Evolutionary conservation across 1,140 invertebrate genomes (phyloP), one percentile per base, ranked within the genome.

Genomic region (Sitobion miscanthi): DNA sequence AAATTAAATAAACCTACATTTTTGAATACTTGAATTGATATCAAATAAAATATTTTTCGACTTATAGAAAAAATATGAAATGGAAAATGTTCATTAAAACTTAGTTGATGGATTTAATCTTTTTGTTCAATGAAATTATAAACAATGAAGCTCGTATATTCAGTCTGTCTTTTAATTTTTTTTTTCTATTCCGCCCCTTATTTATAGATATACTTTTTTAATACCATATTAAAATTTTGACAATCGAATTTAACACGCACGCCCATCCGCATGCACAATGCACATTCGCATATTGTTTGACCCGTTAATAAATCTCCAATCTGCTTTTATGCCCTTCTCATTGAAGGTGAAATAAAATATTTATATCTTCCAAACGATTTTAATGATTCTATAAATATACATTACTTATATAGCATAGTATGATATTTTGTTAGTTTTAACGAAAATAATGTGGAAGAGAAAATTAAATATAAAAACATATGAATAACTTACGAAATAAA

Each of bases 181-280:
- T 57, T 77, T 77, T 69, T 11, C 57, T 62, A 62, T 62, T 62
- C 25, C 25, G 30, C 11, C 30, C 30, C n/a, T 77, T 17, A 77
- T n/a, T 77, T 77, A 77, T 77, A 77, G 62, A 77, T 77, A 77
- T 77, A 77, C 14, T 77, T 77, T 69, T 77, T 77, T 77, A 69
- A 77, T 77, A n/a, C 4, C n/a, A 17, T 77, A 77, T n/a, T 77
- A 77, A 77, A n/a, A 77, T 77, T 17, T 77, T 77, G 30, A 77
- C 62, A 77, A 77, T 77, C n/a, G 62, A 77, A 77, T 77, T 77
- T n/a, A 17, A n/a, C n/a, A n/a, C 30, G 4, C n/a, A 35, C 4
- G 14, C 62, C 30, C n/a, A 77, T 77, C 62, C 6, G 17, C 30
- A n/a, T 77, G 62, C 14, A 77, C 62, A 77, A 77, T 77, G 14